Evolutionary conservation across 2,888 invertebrate genomes (phyloP), one percentile per base, ranked within the genome.

Genomic region (Oscheius sp.): DNA sequence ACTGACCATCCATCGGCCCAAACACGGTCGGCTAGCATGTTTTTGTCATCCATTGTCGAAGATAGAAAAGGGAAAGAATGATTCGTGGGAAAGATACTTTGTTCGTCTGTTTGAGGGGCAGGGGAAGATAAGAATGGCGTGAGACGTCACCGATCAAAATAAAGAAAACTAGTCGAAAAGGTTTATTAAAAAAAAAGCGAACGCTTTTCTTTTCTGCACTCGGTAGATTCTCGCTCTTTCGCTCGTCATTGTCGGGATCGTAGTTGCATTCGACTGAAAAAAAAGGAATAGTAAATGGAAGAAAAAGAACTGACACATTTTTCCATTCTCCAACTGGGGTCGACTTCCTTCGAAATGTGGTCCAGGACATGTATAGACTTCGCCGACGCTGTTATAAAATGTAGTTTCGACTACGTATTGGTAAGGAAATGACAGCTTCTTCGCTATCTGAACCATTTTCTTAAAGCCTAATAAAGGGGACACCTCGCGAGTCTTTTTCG

Each of bases 1-100:
- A 33, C n/a, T 45, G 24, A 64, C 51, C 64, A 64, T 38, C 64
- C 64, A 33, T 64, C 64, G 41, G 44, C 17, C 64, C 64, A 64
- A 22, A 64, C 64, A 24, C 64, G 50, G 2, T 62, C 49, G 6
- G 47, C 20, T 8, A 22, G 47, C 9, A n/a, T 3, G 45, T 1
- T 41, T 41, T 44, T 17, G 32, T 9, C 56, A 56, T 56, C 14
- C 14, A n/a, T 26, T 33, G 8, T 38, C 38, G 56, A 36, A 56
- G 38, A 6, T 22, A 33, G 22, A 38, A 6, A 24, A 41, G 20
- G 14, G 41, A 41, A 12, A 14, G 12, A 12, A 41, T 41, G 41
- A 41, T n/a, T n/a, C n/a, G n/a, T n/a, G n/a, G n/a, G n/a, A n/a
- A n/a, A n/a, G n/a, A n/a, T n/a, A n/a, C n/a, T n/a, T n/a, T n/a